Conservation (phyloP, 2,888 invertebrate species). For the Calliphora vomitoria region DNA sequence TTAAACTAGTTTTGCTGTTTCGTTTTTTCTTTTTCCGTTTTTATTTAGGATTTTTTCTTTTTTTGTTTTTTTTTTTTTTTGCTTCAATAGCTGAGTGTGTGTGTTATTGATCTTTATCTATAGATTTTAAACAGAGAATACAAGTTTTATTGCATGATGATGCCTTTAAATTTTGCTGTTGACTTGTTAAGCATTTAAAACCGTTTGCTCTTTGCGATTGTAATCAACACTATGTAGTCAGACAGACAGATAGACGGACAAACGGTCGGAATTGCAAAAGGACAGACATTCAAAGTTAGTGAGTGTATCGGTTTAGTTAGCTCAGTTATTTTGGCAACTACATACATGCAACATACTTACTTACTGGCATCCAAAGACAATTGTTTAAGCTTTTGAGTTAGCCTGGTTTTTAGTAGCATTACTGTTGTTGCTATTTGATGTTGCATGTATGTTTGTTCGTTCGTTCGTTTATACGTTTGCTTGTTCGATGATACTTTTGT, state of each 20-base stretch:
- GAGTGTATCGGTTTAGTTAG: constrained; percentile 23
- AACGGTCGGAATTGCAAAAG: background rate
- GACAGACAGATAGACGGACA: background rate
- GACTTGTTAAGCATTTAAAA: constrained; percentile 71
- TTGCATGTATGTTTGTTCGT: constrained; percentile 33
- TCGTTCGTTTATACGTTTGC: background rate
- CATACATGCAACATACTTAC: background rate
- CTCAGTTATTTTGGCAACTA: constrained; percentile 15
- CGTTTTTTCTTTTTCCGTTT: background rate
- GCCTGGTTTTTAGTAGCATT: constrained; percentile 27
- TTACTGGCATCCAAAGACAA: constrained; percentile 26
- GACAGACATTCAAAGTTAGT: constrained; percentile 1
- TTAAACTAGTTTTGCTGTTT: constrained; percentile 69
- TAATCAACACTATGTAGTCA: constrained; percentile 63
- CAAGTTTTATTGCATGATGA: constrained; percentile 70
- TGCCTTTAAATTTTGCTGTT: constrained; percentile 68
- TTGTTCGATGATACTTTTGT: constrained; percentile 64
- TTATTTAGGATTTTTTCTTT: background rate
- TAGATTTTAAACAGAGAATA: constrained; percentile 65
- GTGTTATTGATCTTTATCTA: constrained; percentile 71
- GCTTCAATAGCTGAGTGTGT: constrained; percentile 9
- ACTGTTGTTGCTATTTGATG: constrained; percentile 18
- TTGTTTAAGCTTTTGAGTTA: constrained; percentile 62
- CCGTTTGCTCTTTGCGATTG: constrained; percentile 70
- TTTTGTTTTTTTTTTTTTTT: background rate